Conservation (phyloP, 2,113 vertebrate genomes). For the Daboia siamensis region DNA sequence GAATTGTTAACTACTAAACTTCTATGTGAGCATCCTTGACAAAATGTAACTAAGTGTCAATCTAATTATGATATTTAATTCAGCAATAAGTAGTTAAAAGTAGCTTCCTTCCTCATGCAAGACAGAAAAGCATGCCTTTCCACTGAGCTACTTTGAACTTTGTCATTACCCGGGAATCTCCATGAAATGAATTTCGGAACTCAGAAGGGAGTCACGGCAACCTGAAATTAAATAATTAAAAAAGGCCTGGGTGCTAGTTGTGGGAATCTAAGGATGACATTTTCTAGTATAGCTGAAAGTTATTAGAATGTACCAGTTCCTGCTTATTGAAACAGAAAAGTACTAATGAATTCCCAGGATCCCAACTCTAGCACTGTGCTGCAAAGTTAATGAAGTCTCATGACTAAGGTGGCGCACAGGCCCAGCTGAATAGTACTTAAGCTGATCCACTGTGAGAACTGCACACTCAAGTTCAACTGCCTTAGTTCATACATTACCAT, state of each 20-base stretch:
- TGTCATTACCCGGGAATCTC: constrained; percentile 27
- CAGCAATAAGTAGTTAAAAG: neutral
- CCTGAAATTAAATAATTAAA: constrained; percentile 58
- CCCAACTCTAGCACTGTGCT: neutral
- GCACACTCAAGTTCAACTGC: neutral
- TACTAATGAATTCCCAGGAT: constrained; percentile 48
- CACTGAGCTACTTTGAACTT: constrained; percentile 9
- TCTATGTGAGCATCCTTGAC: neutral
- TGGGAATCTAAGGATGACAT: neutral
- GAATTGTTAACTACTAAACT: neutral
- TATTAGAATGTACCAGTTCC: constrained; percentile 27
- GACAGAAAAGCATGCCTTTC: constrained; percentile 14
- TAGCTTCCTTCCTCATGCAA: fast-evolving
- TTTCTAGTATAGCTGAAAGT: constrained; percentile 35
- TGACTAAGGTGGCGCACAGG: neutral
- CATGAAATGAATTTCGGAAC: constrained; percentile 31
- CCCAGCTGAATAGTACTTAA: neutral
- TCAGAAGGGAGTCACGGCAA: constrained; percentile 17
- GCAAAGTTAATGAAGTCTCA: constrained; percentile 2
- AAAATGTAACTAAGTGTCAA: neutral
- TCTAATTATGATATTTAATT: neutral
- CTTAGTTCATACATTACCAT: neutral
- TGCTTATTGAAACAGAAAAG: constrained; percentile 10
- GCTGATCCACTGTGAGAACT: no score
- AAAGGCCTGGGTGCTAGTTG: neutral